Conservation (phyloP, 2,797 vertebrate species). For the Scomberomorus guttatus region DNA sequence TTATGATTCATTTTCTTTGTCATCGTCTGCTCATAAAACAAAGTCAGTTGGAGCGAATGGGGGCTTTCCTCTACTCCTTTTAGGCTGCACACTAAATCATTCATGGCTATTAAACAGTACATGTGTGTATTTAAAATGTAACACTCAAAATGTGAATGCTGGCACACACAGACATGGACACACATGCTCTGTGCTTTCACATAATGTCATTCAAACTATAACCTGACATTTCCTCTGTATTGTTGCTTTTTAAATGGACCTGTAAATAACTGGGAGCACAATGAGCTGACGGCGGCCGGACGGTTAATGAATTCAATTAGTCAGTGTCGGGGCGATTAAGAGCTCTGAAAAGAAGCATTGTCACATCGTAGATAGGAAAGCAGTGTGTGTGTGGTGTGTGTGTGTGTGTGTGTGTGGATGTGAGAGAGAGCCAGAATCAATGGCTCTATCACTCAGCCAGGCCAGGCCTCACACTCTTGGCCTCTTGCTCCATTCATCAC, state of each 20-base stretch:
- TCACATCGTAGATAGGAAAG: conserved; percentile 59
- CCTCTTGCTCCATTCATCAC: conserved; percentile 66
- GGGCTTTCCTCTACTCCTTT: conserved; percentile 60
- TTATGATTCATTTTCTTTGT: conserved; percentile 81
- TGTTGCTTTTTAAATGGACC: conserved; percentile 73
- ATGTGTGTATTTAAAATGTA: conserved; percentile 55
- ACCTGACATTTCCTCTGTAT: conserved; percentile 75
- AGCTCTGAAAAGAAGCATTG: conserved; percentile 76
- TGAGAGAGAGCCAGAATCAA: conserved; percentile 54
- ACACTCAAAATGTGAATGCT: conserved; percentile 16
- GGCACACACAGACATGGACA: conserved; percentile 17
- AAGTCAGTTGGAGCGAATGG: conserved; percentile 58
- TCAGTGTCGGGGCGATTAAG: conserved; percentile 70
- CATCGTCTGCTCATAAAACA: conserved; percentile 75
- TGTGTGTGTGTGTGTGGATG: conserved; percentile 30
- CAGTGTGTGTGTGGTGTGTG: conserved; percentile 26
- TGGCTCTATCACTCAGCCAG: conserved; percentile 65
- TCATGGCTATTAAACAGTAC: conserved; percentile 57
- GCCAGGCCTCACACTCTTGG: conserved; percentile 44
- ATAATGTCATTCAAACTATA: conserved; percentile 57
- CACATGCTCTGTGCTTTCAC: conserved; percentile 19
- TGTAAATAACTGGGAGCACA: conserved; percentile 76
- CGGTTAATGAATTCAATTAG: conserved; percentile 82
- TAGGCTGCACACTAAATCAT: conserved; percentile 70
- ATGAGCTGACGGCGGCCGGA: conserved; percentile 47